phyloP scores from a whole-genome alignment of 2,888 invertebrate genomes.

The Pollenia labialis region DNA sequence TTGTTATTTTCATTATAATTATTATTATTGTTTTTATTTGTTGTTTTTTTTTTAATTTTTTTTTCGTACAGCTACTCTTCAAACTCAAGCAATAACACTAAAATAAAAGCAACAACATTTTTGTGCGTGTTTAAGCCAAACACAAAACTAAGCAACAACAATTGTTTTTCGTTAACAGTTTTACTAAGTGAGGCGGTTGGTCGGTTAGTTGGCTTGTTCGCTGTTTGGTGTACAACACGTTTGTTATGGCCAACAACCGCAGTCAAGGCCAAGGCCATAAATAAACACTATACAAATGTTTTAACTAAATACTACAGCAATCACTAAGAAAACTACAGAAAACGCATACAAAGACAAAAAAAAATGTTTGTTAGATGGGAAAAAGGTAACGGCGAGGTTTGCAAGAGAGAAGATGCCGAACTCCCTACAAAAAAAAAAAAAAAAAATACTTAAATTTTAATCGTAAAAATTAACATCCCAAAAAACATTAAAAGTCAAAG shows the following conservation, averaged over 20 bases:
- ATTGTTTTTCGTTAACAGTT: constrained; percentile 55
- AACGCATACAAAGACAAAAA: constrained; percentile 19
- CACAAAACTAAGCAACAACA: constrained; percentile 33
- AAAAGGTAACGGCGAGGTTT: background rate
- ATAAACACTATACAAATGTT: constrained; percentile 38
- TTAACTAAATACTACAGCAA: constrained; percentile 44
- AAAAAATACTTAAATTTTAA: background rate
- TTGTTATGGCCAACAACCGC: constrained; percentile 76
- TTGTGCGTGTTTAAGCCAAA: constrained; percentile 68
- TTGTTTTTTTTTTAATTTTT: background rate
- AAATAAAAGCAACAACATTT: constrained; percentile 43
- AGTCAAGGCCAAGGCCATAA: constrained; percentile 76
- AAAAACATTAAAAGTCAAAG: background rate
- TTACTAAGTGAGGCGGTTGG: constrained; percentile 27
- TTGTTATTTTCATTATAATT: constrained; percentile 10
- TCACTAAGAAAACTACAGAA: background rate
- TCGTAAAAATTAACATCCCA: background rate
- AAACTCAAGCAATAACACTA: background rate
- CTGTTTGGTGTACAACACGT: constrained; percentile 40
- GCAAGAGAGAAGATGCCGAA: constrained; percentile 18
- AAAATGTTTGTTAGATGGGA: constrained; percentile 66
- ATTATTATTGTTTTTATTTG: background rate
- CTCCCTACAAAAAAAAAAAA: constrained; percentile 20
- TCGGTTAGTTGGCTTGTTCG: too few species aligned
- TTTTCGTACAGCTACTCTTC: background rate